A percentile compares a stretch with the other conserved stretches of the same genome.
Conservation (phyloP, 1,140 invertebrate species). For the Saccostrea cuccullata region DNA sequence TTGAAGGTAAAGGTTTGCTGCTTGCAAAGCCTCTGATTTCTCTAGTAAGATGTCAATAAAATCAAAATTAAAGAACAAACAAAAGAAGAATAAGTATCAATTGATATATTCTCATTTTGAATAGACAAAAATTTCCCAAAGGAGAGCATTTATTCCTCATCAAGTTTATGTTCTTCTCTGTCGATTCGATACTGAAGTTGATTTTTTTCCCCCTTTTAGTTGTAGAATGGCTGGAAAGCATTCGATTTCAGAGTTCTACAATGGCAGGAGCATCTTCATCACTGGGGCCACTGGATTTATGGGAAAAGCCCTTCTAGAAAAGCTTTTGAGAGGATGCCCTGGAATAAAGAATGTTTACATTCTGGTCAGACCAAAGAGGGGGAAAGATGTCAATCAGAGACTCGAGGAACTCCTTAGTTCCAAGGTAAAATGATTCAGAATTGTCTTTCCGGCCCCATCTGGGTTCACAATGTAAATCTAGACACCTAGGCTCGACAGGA, state of each 20-base stretch:
- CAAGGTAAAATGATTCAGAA: constrained; percentile 64
- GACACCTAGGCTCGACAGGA: too few relatives aligned
- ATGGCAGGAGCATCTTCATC: constrained; percentile 84
- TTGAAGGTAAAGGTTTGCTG: background rate
- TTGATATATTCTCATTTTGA: too few relatives aligned
- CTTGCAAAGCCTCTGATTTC: background rate
- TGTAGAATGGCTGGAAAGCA: background rate
- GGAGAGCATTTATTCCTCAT: too few relatives aligned
- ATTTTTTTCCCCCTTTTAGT: background rate
- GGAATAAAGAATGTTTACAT: constrained; percentile 85
- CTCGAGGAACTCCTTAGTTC: constrained; percentile 74
- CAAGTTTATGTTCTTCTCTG: too few relatives aligned
- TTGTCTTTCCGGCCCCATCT: too few relatives aligned
- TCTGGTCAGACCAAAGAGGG: constrained; percentile 87
- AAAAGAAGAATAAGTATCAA: too few relatives aligned
- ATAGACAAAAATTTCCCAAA: too few relatives aligned
- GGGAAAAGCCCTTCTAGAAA: constrained; percentile 89
- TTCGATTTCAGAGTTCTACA: constrained; percentile 81
- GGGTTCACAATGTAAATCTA: too few relatives aligned
- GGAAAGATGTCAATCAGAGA: constrained; percentile 83
- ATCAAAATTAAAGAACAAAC: background rate
- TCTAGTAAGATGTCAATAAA: background rate
- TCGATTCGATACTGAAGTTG: too few relatives aligned
- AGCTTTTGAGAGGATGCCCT: constrained; percentile 87
- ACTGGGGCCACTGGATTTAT: constrained; percentile 86